phyloP scores from a whole-genome alignment of 2,113 vertebrate genomes.

The Guaruba guarouba region DNA sequence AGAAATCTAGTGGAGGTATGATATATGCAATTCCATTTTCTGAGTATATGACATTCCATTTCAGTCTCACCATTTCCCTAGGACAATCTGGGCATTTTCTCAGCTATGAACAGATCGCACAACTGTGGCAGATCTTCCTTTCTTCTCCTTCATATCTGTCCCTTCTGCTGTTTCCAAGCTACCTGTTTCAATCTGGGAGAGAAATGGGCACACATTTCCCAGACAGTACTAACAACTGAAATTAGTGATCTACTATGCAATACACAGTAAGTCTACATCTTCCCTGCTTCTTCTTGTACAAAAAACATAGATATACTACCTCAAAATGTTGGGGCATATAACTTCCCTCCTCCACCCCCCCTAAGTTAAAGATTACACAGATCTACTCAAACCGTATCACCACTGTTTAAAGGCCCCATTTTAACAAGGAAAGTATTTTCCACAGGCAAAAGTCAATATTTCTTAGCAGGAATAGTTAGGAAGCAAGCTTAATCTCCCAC shows the following conservation, averaged over 20 bases:
- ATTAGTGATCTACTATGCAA: neutral
- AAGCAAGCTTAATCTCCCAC: neutral
- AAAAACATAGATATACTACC: neutral
- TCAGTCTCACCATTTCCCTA: neutral
- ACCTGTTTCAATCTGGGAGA: neutral
- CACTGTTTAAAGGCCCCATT: neutral
- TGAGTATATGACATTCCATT: conserved; percentile 20
- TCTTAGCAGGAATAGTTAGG: neutral
- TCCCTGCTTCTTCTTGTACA: neutral
- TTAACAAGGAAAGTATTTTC: neutral
- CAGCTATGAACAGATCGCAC: neutral
- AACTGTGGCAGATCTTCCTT: neutral
- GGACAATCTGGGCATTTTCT: conserved; percentile 37
- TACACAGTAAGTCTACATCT: fast-evolving
- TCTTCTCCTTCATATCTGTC: neutral
- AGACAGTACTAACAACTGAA: neutral
- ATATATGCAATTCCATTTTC: neutral
- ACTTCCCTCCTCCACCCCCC: fast-evolving
- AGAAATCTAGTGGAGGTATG: neutral
- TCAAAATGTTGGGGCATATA: neutral
- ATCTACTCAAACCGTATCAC: neutral
- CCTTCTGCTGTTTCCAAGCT: neutral
- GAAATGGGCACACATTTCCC: neutral
- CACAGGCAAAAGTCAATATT: neutral
- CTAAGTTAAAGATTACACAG: neutral